These are phyloP conservation scores for Muschampia plurimacula DNA, from an alignment of 2,888 invertebrate genomes.

Conservation along the genomic window DNA sequence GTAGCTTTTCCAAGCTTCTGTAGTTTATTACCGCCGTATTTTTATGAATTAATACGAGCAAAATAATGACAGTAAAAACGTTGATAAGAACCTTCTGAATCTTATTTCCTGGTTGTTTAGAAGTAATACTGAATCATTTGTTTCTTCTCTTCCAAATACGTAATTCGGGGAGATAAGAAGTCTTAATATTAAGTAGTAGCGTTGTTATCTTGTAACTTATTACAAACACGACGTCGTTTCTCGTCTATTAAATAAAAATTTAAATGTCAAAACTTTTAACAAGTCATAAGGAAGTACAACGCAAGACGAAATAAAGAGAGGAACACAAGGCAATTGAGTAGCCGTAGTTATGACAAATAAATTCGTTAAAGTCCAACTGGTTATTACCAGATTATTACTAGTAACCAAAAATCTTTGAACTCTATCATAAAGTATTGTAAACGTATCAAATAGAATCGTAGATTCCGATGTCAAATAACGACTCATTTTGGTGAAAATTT, in stretches of 20 bases:
- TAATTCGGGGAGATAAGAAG: background rate
- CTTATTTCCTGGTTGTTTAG: background rate
- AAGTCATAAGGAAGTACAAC: slow-evolving; percentile 18
- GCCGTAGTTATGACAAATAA: background rate
- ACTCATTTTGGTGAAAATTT: no score
- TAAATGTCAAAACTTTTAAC: slow-evolving; percentile 30
- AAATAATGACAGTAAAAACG: no score
- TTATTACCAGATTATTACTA: no score
- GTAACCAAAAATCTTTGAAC: no score
- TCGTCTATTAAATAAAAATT: slow-evolving; percentile 1
- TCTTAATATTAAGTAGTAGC: background rate
- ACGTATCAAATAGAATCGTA: no score
- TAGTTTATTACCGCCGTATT: background rate
- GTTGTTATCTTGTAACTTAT: background rate
- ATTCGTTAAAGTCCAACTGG: no score
- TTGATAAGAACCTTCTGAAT: background rate
- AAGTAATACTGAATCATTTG: background rate
- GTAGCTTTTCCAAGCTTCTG: background rate
- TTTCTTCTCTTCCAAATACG: slow-evolving; percentile 8
- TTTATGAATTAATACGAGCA: background rate
- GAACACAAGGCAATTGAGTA: background rate
- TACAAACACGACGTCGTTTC: background rate
- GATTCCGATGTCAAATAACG: no score
- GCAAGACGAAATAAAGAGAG: slow-evolving; percentile 17
- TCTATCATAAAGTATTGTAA: no score